A percentile compares a stretch with the other conserved stretches of the same genome.
These are phyloP conservation scores for Lepus townsendii DNA, from an alignment of 2,797 vertebrate genomes.

Conservation along the genomic window DNA sequence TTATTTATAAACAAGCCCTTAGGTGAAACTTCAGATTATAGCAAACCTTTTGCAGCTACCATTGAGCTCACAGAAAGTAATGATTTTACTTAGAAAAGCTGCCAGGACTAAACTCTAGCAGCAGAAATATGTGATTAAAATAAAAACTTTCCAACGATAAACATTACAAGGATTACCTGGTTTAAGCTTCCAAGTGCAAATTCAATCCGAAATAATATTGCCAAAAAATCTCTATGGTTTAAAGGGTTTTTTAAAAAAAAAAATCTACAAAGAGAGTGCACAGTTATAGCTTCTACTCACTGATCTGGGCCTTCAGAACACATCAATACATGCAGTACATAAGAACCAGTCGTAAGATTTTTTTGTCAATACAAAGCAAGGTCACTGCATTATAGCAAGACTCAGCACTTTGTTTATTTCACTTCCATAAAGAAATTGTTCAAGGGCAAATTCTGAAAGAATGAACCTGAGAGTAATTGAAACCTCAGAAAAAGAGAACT, in stretches of 20 bases:
- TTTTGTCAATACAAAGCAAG: constrained; percentile 85
- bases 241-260: constrained; percentile 66
- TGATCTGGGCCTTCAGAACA: constrained; percentile 82
- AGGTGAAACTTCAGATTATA: constrained; percentile 71
- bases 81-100: constrained; percentile 67
- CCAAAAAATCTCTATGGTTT: constrained; percentile 70
- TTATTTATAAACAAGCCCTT: constrained; percentile 66
- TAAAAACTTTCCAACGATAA: constrained; percentile 77
- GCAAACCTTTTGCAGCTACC: constrained; percentile 49
- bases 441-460: constrained; percentile 81
- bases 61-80: constrained; percentile 63
- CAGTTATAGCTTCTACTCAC: constrained; percentile 79
- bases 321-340: constrained; percentile 84
- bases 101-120: constrained; percentile 68
- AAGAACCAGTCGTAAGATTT: constrained; percentile 80
- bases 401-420: constrained; percentile 80
- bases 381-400: constrained; percentile 77
- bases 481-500: constrained; percentile 62
- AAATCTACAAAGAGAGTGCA: constrained; percentile 75
- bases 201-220: constrained; percentile 83
- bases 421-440: constrained; percentile 72
- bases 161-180: constrained; percentile 78
- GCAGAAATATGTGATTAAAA: constrained; percentile 73
- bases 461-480: constrained; percentile 69
- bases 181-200: constrained; percentile 81